These are phyloP conservation scores for Phylloscopus collybita DNA, from an alignment of 2,797 vertebrate species.

Conservation along the genomic window DNA sequence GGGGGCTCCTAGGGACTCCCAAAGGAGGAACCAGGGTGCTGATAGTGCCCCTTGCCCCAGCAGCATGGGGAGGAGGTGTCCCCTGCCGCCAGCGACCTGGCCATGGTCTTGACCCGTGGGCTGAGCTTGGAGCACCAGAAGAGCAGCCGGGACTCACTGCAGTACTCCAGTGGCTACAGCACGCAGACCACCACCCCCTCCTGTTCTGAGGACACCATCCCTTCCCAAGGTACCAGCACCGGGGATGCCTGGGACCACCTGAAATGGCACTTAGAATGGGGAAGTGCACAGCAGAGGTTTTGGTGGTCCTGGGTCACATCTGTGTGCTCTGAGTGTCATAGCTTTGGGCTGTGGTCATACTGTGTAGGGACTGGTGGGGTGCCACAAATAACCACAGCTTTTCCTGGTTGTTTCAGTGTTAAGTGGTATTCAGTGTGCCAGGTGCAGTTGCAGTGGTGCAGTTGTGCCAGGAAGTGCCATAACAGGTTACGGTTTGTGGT, in stretches of 20 bases:
- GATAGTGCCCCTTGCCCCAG: neutral
- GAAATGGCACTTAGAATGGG: neutral
- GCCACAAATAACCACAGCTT: fast-evolving
- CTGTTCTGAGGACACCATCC: conserved; percentile 97
- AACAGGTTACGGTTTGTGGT: neutral
- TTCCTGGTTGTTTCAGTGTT: neutral
- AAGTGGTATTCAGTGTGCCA: neutral
- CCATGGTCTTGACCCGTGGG: conserved; percentile 94
- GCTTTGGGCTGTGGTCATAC: fast-evolving
- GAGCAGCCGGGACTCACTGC: conserved; percentile 94
- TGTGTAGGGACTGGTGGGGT: fast-evolving
- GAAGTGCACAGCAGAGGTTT: neutral
- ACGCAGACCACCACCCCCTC: conserved; percentile 95
- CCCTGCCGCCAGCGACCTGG: conserved; percentile 92
- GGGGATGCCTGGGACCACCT: no score
- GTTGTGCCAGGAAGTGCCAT: fast-evolving
- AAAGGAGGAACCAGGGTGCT: neutral
- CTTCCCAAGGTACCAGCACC: conserved; percentile 87
- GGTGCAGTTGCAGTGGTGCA: neutral
- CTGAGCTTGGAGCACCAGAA: conserved; percentile 96
- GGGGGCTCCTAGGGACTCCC: neutral
- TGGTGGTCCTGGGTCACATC: neutral
- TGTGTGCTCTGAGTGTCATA: fast-evolving
- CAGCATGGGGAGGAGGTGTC: conserved; percentile 93
- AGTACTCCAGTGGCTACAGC: conserved; percentile 96